Conservation (phyloP, 2,113 vertebrate genomes). For the Heterochromis multidens region DNA sequence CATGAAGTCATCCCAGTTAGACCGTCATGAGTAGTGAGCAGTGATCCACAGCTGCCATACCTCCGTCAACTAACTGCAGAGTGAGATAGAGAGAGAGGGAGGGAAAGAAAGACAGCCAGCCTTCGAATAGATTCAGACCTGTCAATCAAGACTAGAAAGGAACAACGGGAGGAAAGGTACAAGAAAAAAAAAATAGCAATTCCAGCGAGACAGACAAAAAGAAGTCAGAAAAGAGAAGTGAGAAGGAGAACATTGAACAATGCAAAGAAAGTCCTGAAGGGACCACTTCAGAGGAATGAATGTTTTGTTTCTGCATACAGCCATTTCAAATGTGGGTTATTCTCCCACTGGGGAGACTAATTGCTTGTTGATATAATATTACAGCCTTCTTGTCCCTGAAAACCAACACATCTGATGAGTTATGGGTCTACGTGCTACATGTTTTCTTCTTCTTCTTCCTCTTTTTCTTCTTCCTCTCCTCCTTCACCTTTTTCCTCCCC, state of each 20-base stretch:
- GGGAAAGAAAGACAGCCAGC: neutral
- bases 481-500: neutral
- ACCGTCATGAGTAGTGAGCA: slow-evolving; percentile 15
- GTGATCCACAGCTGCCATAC: slow-evolving; percentile 25
- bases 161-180: slow-evolving; percentile 33
- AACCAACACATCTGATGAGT: slow-evolving; percentile 60
- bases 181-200: slow-evolving; percentile 4
- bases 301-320: slow-evolving; percentile 53
- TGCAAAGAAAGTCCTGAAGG: slow-evolving; percentile 22
- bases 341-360: slow-evolving; percentile 65
- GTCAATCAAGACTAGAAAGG: slow-evolving; percentile 51
- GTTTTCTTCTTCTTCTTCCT: neutral
- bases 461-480: neutral
- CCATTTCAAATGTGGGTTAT: slow-evolving; percentile 64
- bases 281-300: slow-evolving; percentile 54
- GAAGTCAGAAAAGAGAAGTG: slow-evolving; percentile 21
- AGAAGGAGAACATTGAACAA: slow-evolving; percentile 27
- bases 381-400: slow-evolving; percentile 44
- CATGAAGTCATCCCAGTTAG: slow-evolving; percentile 23
- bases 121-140: slow-evolving; percentile 29
- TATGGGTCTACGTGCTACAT: slow-evolving; percentile 19
- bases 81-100: neutral
- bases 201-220: slow-evolving; percentile 29
- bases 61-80: slow-evolving; percentile 5
- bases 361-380: slow-evolving; percentile 68